Evolutionary conservation across 2,888 invertebrate genomes (phyloP), one percentile per base, ranked within the genome.

Genomic region (Conops quadrifasciatus): DNA sequence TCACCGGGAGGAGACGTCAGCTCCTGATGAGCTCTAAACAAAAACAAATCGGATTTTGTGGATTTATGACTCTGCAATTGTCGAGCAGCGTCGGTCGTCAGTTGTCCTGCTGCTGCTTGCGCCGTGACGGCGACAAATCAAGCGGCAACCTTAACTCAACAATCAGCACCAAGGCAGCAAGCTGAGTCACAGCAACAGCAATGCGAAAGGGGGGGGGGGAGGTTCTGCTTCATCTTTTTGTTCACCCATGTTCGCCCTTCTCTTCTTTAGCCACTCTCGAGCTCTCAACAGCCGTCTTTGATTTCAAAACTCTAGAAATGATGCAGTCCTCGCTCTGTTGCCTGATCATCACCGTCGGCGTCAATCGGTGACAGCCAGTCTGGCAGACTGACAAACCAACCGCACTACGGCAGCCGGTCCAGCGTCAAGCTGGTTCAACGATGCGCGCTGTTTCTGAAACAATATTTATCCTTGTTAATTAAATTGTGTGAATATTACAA

Each of bases 391-490:
- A 16, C 26, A 5, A 2, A 13, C 56, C 5, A 56, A 13, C 36
- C 5, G 19, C 62, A 15, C 15, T 2, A 19, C 43, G 36, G 9
- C 9, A 36, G 36, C 9, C 36, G 4, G 9, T 36, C 36, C 36
- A 36, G 36, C 4, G 36, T 36, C 36, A 36, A 36, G 36, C 4
- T 5, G 11, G 21, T 11, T 3, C 47, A 51, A 60, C 69, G 28
- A 58, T 72, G 59, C 71, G 69, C 66, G 60, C 21, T 73, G 73
- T 74, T 78, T 76, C 79, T 81, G 79, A 79, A 80, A 83, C 80
- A 84, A 83, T 84, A 83, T 84, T 84, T 84, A 80, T 83, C 82
- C 80, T 81, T 82, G 83, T 84, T 84, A 84, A 84, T 84, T 84
- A 84, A 84, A 84, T 84, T 84, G 84, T 84, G 83, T 81, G 83